Conservation (phyloP, 1,140 invertebrate species). For the Sitobion miscanthi region DNA sequence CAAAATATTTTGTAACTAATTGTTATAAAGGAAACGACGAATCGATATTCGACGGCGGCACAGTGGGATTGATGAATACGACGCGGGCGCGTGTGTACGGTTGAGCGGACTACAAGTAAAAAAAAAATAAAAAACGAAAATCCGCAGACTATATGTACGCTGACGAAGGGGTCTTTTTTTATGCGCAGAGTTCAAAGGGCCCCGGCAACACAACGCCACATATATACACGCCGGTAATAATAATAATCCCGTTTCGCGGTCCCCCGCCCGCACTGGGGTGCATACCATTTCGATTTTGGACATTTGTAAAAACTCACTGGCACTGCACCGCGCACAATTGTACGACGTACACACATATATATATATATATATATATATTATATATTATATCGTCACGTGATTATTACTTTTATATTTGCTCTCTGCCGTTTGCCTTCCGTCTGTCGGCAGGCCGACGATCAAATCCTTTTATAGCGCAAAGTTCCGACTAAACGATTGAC, state of each 20-base stretch:
- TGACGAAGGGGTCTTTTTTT: constrained; percentile 45
- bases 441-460: not conserved
- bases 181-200: constrained; percentile 49
- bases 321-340: not conserved
- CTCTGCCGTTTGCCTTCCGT: constrained; percentile 21
- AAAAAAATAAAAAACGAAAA: constrained; percentile 47
- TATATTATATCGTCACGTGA: not conserved
- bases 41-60: constrained; percentile 14
- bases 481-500: not conserved
- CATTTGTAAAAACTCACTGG: constrained; percentile 49
- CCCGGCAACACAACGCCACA: not conserved
- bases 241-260: constrained; percentile 53
- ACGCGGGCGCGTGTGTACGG: constrained; percentile 37
- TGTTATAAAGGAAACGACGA: constrained; percentile 51
- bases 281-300: constrained; percentile 55
- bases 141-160: not conserved
- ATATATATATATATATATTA: not conserved
- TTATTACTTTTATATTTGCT: constrained; percentile 53
- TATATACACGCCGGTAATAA: constrained; percentile 32
- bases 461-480: constrained; percentile 50
- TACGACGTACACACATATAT: not conserved
- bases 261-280: constrained; percentile 37
- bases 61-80: not conserved
- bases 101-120: constrained; percentile 52
- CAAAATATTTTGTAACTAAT: constrained; percentile 51